A percentile compares a stretch with the other conserved stretches of the same genome.
These are phyloP conservation scores for Cheilosia pagana DNA, from an alignment of 2,888 invertebrate genomes.

Conservation along the genomic window DNA sequence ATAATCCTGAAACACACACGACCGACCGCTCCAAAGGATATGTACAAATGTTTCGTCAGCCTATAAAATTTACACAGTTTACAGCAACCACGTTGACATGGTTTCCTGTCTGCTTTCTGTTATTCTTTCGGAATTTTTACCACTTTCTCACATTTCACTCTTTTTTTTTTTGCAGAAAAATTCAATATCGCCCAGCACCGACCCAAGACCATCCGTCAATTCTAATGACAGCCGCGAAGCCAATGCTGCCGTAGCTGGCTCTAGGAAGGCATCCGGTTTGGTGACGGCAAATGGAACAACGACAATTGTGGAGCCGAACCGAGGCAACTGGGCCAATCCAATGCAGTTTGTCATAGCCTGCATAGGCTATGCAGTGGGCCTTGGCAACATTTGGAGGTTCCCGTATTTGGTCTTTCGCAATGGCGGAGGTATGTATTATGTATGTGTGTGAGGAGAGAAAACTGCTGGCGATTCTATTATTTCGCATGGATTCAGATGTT, in stretches of 20 bases:
- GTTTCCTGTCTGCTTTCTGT: conserved; percentile 10
- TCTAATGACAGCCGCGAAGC: conserved; percentile 51
- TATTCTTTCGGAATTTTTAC: conserved; percentile 41
- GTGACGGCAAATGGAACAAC: conserved; percentile 55
- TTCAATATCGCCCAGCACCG: conserved; percentile 71
- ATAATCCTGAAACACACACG: conserved; percentile 30
- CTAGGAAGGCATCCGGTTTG: conserved; percentile 45
- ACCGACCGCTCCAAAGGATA: background rate
- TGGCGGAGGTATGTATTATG: conserved; percentile 75
- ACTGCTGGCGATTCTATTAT: conserved; percentile 55
- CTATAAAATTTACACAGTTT: conserved; percentile 59
- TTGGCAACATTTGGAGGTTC: conserved; percentile 78
- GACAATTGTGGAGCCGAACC: conserved; percentile 18
- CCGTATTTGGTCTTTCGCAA: conserved; percentile 77
- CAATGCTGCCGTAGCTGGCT: conserved; percentile 29
- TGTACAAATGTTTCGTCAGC: conserved; percentile 53
- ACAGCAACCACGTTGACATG: conserved; percentile 60
- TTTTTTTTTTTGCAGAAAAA: conserved; percentile 70
- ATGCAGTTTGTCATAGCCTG: conserved; percentile 77
- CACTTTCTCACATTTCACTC: conserved; percentile 34
- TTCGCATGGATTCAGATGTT: conserved; percentile 58
- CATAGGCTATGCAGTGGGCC: conserved; percentile 77
- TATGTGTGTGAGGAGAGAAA: conserved; percentile 17
- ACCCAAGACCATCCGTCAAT: conserved; percentile 71
- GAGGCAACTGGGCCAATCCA: conserved; percentile 76